Evolutionary conservation across 2,113 vertebrate genomes (phyloP).

Genomic region (Paratilapia polleni): DNA sequence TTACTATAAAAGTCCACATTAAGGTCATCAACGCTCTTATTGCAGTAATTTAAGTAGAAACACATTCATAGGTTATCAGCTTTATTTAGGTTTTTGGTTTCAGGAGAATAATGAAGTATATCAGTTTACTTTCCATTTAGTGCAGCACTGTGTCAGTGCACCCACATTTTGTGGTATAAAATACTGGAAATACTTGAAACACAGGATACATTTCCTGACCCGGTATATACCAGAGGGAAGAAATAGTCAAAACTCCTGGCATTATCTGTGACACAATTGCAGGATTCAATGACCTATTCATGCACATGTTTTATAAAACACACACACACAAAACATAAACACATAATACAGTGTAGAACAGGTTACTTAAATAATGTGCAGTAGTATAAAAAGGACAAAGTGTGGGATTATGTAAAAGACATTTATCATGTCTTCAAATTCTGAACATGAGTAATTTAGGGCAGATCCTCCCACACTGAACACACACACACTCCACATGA

Average conservation of each 20-base stretch:
- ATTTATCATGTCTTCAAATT: slow-evolving; percentile 24
- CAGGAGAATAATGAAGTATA: not conserved
- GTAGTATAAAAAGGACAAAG: not conserved
- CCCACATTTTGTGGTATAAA: not conserved
- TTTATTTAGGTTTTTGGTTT: not conserved
- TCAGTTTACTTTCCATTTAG: not conserved
- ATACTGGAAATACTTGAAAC: too few species aligned
- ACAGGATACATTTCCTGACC: not conserved
- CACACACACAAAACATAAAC: too few species aligned
- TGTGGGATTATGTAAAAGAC: slow-evolving; percentile 9
- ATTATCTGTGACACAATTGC: not conserved
- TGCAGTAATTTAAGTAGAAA: not conserved
- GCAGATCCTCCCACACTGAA: not conserved
- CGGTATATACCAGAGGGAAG: not conserved
- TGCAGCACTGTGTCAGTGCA: not conserved
- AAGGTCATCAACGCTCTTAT: not conserved
- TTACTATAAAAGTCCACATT: not conserved
- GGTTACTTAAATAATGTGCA: not conserved
- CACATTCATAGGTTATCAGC: not conserved
- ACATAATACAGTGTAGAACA: not conserved
- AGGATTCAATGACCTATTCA: too few species aligned
- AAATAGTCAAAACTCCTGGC: not conserved
- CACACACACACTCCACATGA: not conserved
- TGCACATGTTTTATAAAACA: not conserved
- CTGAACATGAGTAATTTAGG: slow-evolving; percentile 8